Evolutionary conservation across 2,888 invertebrate genomes (phyloP).

Genomic region (Acanthosoma haemorrhoidale): DNA sequence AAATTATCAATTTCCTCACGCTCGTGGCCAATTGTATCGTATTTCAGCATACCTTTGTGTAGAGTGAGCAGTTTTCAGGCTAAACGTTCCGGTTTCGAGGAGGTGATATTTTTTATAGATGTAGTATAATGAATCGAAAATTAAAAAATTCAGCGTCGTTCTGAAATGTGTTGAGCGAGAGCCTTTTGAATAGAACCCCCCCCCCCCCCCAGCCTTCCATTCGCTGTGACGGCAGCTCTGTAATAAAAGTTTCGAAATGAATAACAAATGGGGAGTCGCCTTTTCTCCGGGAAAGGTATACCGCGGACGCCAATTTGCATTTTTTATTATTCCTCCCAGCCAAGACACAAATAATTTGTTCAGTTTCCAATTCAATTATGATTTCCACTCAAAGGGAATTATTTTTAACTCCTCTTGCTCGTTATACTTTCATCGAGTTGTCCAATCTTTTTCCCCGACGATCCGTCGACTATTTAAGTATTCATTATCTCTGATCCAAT

Average conservation of each 20-base stretch:
- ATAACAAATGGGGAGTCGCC: neutral
- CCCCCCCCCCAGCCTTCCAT: too few species aligned
- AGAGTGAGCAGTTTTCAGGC: too few species aligned
- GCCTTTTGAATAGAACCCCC: too few species aligned
- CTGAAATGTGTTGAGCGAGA: too few species aligned
- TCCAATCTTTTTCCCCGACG: conserved; percentile 5
- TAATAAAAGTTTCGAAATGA: neutral
- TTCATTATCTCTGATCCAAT: conserved; percentile 4
- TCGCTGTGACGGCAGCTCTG: too few species aligned
- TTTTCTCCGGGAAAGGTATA: neutral
- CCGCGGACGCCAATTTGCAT: conserved; percentile 10
- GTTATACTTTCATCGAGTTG: conserved; percentile 18
- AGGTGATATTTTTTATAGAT: too few species aligned
- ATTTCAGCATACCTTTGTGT: too few species aligned
- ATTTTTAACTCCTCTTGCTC: conserved; percentile 13
- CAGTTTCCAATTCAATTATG: conserved; percentile 22
- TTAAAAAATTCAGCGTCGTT: too few species aligned
- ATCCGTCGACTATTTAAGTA: conserved; percentile 5
- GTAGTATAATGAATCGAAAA: too few species aligned
- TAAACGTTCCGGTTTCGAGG: too few species aligned
- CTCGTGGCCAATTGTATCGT: too few species aligned
- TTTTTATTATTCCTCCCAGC: conserved; percentile 12
- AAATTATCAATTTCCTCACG: too few species aligned
- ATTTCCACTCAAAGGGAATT: conserved; percentile 10
- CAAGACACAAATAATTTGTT: conserved; percentile 16